Base-by-base conservation (phyloP, 2,888 invertebrate species). In the Sarcophaga subvicina region DNA sequence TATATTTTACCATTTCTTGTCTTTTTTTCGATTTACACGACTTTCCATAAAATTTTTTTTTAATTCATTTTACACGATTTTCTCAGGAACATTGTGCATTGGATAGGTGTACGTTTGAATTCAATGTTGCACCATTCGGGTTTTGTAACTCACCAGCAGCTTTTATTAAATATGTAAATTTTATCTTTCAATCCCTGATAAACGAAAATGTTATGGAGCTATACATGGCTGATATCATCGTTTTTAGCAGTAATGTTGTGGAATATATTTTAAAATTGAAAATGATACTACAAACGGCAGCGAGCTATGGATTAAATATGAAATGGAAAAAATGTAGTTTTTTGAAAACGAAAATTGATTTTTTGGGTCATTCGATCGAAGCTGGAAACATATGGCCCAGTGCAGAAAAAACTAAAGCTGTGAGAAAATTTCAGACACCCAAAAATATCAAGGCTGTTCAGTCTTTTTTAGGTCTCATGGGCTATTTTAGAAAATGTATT, bases 121-220 rank as follows among this genome's bases (percentile, higher is more conserved):
- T 88, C 54, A 86, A 83, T n/a, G 25, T 59, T 14, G 81, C 85
- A 2, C 87, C 85, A 1, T 86, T 82, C 72, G 88, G 87, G 1
- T 82, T 86, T 67, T 87, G 86, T 12, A 88, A 86, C 60, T 88
- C 88, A 2, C 86, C 88, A 17, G 83, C 82, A 14, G 75, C 49
- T 10, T 86, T 88, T 37, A 70, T 88, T 2, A 59, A 84, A 17
- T 88, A 67, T 25, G 54, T 89, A 12, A 88, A 63, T n/a, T 59
- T 80, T 47, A 78, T 89, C 49, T 89, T 89, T 66, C 80, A 77
- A 62, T 5, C 82, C 2, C 17, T 85, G 4, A 77, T 88, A 11
- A 75, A 71, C 37, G 59, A 72, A 69, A 72, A 79, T 63, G 47
- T 70, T 37, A 75, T 76, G 72, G 59, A 79, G 25, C 37, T 83